Percentiles rank a stretch among this genome's conserved stretches.
These are phyloP conservation scores for Solea solea DNA, from an alignment of 2,113 vertebrate species.

Conservation along the genomic window DNA sequence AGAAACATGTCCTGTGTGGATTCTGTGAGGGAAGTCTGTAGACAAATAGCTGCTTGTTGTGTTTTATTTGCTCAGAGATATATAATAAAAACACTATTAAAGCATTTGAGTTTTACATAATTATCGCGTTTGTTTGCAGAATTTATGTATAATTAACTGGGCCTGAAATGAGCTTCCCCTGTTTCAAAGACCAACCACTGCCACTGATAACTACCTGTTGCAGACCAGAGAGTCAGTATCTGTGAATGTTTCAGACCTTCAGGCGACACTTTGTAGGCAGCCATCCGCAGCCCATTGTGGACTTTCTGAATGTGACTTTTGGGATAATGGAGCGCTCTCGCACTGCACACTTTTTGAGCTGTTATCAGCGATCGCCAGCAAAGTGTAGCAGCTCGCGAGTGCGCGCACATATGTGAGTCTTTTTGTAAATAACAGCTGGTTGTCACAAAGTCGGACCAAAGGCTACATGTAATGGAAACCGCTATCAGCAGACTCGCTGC, in stretches of 20 bases:
- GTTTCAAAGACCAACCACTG: no score
- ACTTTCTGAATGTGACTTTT: slow-evolving; percentile 38
- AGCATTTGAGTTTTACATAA: no score
- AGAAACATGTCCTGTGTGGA: no score
- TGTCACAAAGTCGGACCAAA: slow-evolving; percentile 53
- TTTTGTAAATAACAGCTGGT: slow-evolving; percentile 54
- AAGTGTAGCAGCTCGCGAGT: slow-evolving; percentile 16
- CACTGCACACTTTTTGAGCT: not conserved
- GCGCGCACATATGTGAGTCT: not conserved
- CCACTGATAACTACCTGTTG: slow-evolving; percentile 9
- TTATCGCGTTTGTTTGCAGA: no score
- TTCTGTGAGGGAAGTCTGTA: no score
- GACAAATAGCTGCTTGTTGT: no score
- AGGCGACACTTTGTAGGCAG: slow-evolving; percentile 26
- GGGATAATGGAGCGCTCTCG: slow-evolving; percentile 27
- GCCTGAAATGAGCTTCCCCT: no score
- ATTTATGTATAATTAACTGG: no score
- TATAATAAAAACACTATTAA: no score
- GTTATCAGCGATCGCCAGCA: slow-evolving; percentile 38
- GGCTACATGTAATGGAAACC: slow-evolving; percentile 52
- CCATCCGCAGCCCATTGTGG: slow-evolving; percentile 29
- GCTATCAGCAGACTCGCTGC: slow-evolving; percentile 39
- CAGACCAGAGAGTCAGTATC: slow-evolving; percentile 9
- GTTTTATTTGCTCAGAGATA: no score
- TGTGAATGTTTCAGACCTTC: slow-evolving; percentile 49